Conservation (phyloP, 2,888 invertebrate genomes). For the Acanthoscelides obtectus region DNA sequence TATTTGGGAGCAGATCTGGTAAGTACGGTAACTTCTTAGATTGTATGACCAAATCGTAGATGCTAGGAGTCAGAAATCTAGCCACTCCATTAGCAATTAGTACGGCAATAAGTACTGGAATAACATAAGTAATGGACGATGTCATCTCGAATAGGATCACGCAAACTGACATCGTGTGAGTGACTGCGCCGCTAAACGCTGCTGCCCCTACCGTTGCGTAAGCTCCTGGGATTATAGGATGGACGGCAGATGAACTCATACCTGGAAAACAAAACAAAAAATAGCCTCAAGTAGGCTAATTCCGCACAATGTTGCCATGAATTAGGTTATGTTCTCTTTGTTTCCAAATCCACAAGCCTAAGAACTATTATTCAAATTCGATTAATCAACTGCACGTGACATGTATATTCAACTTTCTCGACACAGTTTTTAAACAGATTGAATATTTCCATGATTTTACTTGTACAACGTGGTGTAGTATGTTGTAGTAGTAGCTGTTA, state of each 20-base stretch:
- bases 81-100: constrained; percentile 91
- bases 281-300: too few species aligned
- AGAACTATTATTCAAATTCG: too few species aligned
- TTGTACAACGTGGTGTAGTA: too few species aligned
- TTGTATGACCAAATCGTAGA: constrained; percentile 94
- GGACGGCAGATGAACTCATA: constrained; percentile 77
- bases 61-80: constrained; percentile 84
- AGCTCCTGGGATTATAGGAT: constrained; percentile 86
- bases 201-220: constrained; percentile 95
- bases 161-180: constrained; percentile 93
- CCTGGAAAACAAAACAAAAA: constrained; percentile 49
- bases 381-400: too few species aligned
- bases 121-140: constrained; percentile 91
- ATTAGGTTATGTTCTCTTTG: too few species aligned
- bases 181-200: constrained; percentile 91
- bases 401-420: too few species aligned
- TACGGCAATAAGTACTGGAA: constrained; percentile 93
- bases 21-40: constrained; percentile 94
- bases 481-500: too few species aligned
- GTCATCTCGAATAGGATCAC: constrained; percentile 96
- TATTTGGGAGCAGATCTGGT: constrained; percentile 85
- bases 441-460: too few species aligned
- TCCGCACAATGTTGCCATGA: too few species aligned
- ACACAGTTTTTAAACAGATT: too few species aligned
- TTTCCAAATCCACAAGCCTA: too few species aligned